These are phyloP conservation scores for Microplitis deprimator DNA, from an alignment of 2,888 invertebrate species.

Conservation along the genomic window DNA sequence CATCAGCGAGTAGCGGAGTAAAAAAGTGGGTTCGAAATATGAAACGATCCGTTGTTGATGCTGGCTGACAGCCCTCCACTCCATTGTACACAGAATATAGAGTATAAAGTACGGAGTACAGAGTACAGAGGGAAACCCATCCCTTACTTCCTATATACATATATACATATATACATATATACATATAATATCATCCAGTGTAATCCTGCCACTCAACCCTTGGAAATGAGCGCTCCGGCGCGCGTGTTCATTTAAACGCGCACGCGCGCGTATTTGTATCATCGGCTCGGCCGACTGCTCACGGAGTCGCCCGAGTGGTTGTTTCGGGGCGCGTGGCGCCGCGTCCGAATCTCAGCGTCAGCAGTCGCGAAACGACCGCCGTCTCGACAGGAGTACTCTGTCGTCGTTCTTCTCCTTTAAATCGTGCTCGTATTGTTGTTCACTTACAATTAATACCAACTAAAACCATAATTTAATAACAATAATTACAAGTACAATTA, in stretches of 20 bases:
- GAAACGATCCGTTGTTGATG: conserved; percentile 1
- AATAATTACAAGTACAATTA: neutral
- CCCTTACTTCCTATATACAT: conserved; percentile 37
- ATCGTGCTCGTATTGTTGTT: neutral
- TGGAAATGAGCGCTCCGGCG: conserved; percentile 39
- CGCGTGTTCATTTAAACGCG: conserved; percentile 46
- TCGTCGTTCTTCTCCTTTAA: conserved; percentile 27
- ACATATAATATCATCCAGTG: conserved; percentile 38
- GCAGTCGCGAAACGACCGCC: conserved; percentile 68
- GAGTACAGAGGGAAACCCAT: conserved; percentile 46
- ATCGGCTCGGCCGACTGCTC: conserved; percentile 22
- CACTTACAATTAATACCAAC: neutral
- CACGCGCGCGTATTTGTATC: conserved; percentile 39
- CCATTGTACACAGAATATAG: conserved; percentile 51
- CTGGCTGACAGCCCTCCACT: neutral
- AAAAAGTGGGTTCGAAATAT: neutral
- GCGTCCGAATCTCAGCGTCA: conserved; percentile 60
- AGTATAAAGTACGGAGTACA: conserved; percentile 8
- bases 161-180: neutral
- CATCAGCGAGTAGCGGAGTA: neutral
- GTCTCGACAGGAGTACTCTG: conserved; percentile 54
- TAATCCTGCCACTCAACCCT: conserved; percentile 56
- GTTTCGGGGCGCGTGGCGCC: conserved; percentile 68
- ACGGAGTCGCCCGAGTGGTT: conserved; percentile 54
- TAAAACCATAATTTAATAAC: neutral